Evolutionary conservation across 2,888 invertebrate genomes (phyloP), one percentile per base, ranked within the genome.

Genomic region (Cynaeus angustus): DNA sequence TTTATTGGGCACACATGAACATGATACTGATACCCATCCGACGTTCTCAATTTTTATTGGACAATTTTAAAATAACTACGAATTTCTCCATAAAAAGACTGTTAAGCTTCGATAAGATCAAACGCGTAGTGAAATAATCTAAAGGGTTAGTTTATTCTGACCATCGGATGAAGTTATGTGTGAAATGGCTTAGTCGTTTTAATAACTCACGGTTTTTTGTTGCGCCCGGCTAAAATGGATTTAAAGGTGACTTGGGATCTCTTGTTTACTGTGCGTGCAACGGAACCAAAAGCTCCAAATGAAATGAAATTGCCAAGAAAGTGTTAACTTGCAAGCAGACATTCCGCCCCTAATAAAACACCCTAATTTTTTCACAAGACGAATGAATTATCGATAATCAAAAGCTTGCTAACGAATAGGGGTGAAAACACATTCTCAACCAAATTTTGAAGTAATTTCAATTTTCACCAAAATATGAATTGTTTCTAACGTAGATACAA

Each of bases 161-260:
- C 48, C 48, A 26, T 37, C 13, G 62, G 33, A 52, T 10, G 28
- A 13, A 52, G 43, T 33, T 52, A 37, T 38, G 67, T 50, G 52
- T 45, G 41, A 59, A 48, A 66, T 48, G 61, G 26, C 58, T 56
- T 37, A 37, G 50, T 71, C 76, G 72, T 78, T 80, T 79, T 80
- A 80, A 79, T 80, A 80, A 80, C 78, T 78, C 75, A 76, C 74
- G 71, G 72, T 78, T 77, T 75, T 76, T 77, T 75, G 77, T 76
- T 76, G 77, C 78, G 76, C 68, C 66, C 67, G 72, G 75, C 74
- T 66, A 73, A 76, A 79, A 78, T 78, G 78, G 78, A 80, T 80
- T 80, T 80, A 80, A 75, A 75, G 78, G 75, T 74, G 77, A 75
- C 78, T 79, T 72, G 79, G 80, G 78, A 79, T 67, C 78, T 72